These are phyloP conservation scores for Sciurus carolinensis DNA, from an alignment of 2,797 vertebrate species.

Conservation along the genomic window DNA sequence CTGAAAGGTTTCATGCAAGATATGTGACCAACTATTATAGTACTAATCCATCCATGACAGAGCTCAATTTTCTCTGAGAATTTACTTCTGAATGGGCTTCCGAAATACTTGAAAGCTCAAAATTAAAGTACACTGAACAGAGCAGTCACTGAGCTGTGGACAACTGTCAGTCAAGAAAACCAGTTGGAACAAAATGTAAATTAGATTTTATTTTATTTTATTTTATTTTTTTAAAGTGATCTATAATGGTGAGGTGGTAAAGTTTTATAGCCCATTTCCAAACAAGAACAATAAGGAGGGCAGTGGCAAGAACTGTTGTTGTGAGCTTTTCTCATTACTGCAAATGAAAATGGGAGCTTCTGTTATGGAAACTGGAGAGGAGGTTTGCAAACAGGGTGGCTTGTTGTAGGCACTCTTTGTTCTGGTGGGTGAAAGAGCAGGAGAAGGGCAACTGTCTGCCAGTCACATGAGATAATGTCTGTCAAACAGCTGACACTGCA, in stretches of 20 bases:
- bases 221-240: slow-evolving; percentile 89
- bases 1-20: slow-evolving; percentile 97
- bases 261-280: slow-evolving; percentile 88
- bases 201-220: slow-evolving; percentile 90
- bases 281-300: slow-evolving; percentile 87
- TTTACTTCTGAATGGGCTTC: slow-evolving; percentile 94
- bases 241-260: slow-evolving; percentile 85
- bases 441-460: not conserved
- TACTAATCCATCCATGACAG: slow-evolving; percentile 99
- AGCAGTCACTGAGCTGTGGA: slow-evolving; percentile 89
- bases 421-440: slow-evolving; percentile 52
- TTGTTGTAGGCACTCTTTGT: slow-evolving; percentile 70
- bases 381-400: slow-evolving; percentile 44
- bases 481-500: not conserved
- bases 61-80: slow-evolving; percentile 99
- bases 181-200: slow-evolving; percentile 91
- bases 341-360: slow-evolving; percentile 76
- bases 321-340: slow-evolving; percentile 85
- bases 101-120: slow-evolving; percentile 92
- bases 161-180: slow-evolving; percentile 92
- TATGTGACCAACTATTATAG: slow-evolving; percentile 99
- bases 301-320: slow-evolving; percentile 78
- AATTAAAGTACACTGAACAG: slow-evolving; percentile 93
- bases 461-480: slow-evolving; percentile 12
- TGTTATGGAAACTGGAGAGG: slow-evolving; percentile 78